phyloP scores from a whole-genome alignment of 2,888 invertebrate genomes.

The Steinernema hermaphroditum region DNA sequence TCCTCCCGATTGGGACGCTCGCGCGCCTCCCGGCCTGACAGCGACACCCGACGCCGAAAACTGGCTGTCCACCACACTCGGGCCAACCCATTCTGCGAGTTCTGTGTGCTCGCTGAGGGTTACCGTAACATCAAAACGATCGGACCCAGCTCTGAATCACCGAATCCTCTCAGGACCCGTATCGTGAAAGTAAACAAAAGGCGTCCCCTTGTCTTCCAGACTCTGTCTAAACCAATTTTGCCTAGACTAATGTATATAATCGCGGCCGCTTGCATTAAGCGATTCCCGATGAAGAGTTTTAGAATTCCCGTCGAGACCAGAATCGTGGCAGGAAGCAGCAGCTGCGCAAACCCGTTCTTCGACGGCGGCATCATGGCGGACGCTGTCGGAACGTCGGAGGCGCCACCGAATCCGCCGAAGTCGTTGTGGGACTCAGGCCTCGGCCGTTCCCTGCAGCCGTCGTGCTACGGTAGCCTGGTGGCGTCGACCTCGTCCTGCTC shows the following conservation, averaged over 20 bases:
- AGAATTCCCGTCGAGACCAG: background rate
- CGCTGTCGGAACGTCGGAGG: constrained; percentile 13
- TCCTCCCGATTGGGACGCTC: background rate
- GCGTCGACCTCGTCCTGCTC: constrained; percentile 18
- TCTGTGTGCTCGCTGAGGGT: no score
- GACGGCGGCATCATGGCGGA: constrained; percentile 29
- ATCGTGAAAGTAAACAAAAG: no score
- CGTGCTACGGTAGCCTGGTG: constrained; percentile 23
- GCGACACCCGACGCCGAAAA: background rate
- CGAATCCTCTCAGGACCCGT: no score
- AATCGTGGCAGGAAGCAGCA: constrained; percentile 29
- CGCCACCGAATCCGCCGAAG: constrained; percentile 6
- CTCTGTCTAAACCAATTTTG: no score
- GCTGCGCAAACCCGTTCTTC: constrained; percentile 22
- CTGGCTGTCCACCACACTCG: no score
- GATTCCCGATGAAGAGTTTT: background rate
- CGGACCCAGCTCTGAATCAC: no score
- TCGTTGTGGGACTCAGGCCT: background rate
- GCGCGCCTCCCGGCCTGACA: constrained; percentile 3
- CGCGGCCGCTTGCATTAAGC: background rate
- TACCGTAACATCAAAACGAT: no score
- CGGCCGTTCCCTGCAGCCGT: background rate
- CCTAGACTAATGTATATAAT: no score
- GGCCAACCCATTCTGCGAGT: no score
- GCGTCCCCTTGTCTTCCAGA: no score